Evolutionary conservation across 2,113 vertebrate species (phyloP).

Genomic region (Steatornis caripensis): DNA sequence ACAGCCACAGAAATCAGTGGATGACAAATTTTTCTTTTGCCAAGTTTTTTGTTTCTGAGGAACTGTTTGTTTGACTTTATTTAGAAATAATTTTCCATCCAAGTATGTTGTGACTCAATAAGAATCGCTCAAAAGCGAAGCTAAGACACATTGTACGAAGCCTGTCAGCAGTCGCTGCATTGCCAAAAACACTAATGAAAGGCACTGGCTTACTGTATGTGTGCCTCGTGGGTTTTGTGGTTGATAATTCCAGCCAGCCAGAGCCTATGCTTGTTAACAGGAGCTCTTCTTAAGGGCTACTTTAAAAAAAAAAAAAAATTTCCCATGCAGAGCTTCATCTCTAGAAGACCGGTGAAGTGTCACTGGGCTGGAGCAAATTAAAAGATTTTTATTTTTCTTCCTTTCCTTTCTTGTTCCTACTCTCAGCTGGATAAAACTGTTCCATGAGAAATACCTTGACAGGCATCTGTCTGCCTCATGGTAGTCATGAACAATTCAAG

Average conservation of each 20-base stretch:
- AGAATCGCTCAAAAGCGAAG: not conserved
- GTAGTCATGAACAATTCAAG: not conserved
- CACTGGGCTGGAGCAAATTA: not conserved
- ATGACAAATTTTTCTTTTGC: not conserved
- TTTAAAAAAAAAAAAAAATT: not conserved
- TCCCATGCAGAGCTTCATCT: not conserved
- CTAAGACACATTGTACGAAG: not conserved
- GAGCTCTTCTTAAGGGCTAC: not conserved
- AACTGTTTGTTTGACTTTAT: not conserved
- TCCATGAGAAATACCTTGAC: not conserved
- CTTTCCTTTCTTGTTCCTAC: not conserved
- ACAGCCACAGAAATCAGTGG: not conserved
- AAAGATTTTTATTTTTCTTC: not conserved
- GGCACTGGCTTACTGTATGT: not conserved
- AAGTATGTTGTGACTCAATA: not conserved
- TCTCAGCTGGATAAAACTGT: not conserved
- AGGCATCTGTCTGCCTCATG: not conserved
- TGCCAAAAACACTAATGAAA: not conserved
- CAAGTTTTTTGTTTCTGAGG: not conserved
- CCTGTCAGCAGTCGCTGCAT: rapidly evolving
- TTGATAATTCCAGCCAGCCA: not conserved
- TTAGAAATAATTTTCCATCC: not conserved
- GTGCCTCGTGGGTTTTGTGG: not conserved
- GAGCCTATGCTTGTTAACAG: not conserved
- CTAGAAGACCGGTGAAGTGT: not conserved